Base-by-base conservation (phyloP, 1,140 invertebrate genomes). In the Aricia agestis region DNA sequence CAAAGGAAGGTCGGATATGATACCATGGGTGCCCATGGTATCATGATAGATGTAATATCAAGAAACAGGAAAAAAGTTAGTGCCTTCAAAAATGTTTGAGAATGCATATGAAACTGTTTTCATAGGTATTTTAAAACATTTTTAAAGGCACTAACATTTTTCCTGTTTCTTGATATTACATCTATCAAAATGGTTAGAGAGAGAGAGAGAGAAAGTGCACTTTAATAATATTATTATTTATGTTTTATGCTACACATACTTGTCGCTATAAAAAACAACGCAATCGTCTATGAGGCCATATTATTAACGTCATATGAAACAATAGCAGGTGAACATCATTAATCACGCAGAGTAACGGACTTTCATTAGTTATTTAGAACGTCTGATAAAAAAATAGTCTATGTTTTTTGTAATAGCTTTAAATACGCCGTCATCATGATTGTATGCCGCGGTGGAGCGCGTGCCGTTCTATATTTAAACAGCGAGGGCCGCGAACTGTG, bases 391-490 rank as follows among this genome's bases (percentile, higher is more conserved):
- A 59, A 59, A 59, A 59, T 19, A 63, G 19, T 25, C 19, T 69
- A 59, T 69, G 57, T 69, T 82, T 84, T 78, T 85, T 79, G 77
- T 83, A 82, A 78, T 82, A 81, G 78, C 75, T 81, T 80, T 78
- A 82, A 86, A 87, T 80, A 80, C 84, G 85, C 82, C 77, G 80
- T 82, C 81, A 82, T 80, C 80, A 78, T 81, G 80, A 85, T 84
- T 84, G 82, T 86, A 79, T 82, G 79, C 76, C 79, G 82, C 76
- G 78, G 73, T 76, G 82, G 82, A 81, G 80, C 78, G 85, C 84
- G 83, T 85, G 87, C 84, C 82, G 82, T 75, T 82, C 85, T 89
- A 89, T 84, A 85, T 88, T 83, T 88, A 89, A 80, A 73, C 80
- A 65, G 78, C 80, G 85, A 87, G 85, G 86, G 86, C 81, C 83